These are phyloP conservation scores for Drosophila navojoa DNA, from an alignment of 1,140 invertebrate genomes.

Conservation along the genomic window DNA sequence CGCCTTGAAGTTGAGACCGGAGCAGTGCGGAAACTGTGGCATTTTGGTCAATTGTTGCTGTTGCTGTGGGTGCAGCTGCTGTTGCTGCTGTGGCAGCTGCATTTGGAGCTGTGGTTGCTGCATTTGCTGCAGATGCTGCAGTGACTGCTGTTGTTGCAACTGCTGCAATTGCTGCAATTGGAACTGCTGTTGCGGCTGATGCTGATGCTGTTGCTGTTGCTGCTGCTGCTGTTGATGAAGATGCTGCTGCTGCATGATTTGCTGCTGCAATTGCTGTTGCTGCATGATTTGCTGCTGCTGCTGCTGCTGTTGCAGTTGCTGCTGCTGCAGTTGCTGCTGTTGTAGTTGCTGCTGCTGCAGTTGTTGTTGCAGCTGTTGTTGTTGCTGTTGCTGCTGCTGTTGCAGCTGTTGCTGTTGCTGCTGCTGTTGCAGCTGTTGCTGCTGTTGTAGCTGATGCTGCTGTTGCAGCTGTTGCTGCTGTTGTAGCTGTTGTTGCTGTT, in stretches of 20 bases:
- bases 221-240: neutral
- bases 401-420: neutral
- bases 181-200: neutral
- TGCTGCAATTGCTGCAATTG: neutral
- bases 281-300: neutral
- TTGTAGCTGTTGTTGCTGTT: neutral
- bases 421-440: neutral
- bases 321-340: neutral
- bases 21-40: neutral
- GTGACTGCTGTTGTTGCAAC: neutral
- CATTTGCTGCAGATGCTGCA: neutral
- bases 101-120: conserved; percentile 18
- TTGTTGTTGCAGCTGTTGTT: neutral
- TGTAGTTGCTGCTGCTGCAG: neutral
- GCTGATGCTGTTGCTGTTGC: no score
- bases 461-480: conserved; percentile 4
- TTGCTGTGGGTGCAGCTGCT: neutral
- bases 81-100: conserved; percentile 8
- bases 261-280: neutral
- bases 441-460: neutral
- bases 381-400: neutral
- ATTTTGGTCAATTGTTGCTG: neutral
- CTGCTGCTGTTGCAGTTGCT: neutral
- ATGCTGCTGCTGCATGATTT: conserved; percentile 1
- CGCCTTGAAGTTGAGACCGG: conserved; percentile 1